These are phyloP conservation scores for Schizopygopsis pylzovi DNA, from an alignment of 2,797 vertebrate species.

Conservation along the genomic window DNA sequence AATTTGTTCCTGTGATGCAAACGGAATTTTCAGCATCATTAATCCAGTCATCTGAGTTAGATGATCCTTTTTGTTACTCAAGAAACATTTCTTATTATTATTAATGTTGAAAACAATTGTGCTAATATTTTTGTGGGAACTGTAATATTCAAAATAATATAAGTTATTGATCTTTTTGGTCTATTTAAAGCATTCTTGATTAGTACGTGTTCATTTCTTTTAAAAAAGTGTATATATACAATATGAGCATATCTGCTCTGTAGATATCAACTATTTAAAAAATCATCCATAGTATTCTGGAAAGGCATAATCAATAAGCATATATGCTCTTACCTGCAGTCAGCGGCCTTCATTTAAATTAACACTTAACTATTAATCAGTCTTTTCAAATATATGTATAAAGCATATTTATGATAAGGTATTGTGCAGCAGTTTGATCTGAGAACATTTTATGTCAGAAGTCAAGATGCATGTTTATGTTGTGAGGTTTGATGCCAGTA, in stretches of 20 bases:
- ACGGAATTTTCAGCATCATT: no score
- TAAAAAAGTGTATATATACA: neutral
- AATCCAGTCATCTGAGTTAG: no score
- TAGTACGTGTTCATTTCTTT: neutral
- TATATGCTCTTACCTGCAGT: neutral
- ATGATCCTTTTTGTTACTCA: no score
- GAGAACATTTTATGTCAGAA: neutral
- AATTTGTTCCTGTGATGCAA: no score
- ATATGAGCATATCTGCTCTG: no score
- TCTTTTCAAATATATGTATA: neutral
- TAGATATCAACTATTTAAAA: neutral
- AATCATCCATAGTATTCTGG: neutral
- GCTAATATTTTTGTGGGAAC: no score
- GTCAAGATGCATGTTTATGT: neutral
- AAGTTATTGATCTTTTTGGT: neutral
- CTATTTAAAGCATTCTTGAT: neutral
- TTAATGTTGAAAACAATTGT: neutral
- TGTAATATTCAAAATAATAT: neutral
- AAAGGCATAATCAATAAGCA: conserved; percentile 25
- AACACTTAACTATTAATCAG: neutral
- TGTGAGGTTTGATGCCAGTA: neutral
- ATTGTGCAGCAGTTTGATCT: neutral
- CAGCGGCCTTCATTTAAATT: neutral
- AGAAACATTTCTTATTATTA: neutral
- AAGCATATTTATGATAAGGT: neutral